Evolutionary conservation across 2,888 invertebrate species (phyloP), one percentile per base, ranked within the genome.

Genomic region (Agonopterix subpropinquella): DNA sequence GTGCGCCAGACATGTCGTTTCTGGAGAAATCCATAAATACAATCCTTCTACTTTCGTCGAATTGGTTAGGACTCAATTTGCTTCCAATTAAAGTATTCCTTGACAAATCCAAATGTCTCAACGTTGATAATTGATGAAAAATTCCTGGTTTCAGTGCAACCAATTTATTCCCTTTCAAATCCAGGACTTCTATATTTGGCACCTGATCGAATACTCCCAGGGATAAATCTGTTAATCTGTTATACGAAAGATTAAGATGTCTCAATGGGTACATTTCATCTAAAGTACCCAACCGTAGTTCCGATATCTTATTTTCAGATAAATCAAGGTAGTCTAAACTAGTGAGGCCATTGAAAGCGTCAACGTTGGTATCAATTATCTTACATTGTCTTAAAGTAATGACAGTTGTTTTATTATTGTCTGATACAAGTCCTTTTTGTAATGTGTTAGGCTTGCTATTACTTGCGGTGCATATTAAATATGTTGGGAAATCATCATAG

Each of bases 121-220:
- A 57, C 44, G 74, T 76, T 5, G 44, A 44, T 8, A 78, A 53
- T 0, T 64, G 57, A 39, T 39, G 10, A 41, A 80, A 75, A 28
- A 78, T 44, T 11, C 77, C 79, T 2, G 70, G 53, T 41, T 71
- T 60, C 8, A 80, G 45, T 2, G 52, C 48, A 2, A 52, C 53
- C 2, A 80, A 53, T 47, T 47, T 64, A 39, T 80, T 80, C 4
- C 63, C 69, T 62, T 67, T 73, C 42, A 80, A 62, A 60, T 80
- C 77, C 7, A 82, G 57, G 1, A 67, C 47, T 52, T 67, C 59
- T 41, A 82, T 49, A 46, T 73, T 70, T 0, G 65, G 58, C 51
- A 64, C 71, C 39, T 73, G 61, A 51, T 80, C 73, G 18, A 82
- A 79, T 2, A 80, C 43, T 0, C 77, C 80, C 2, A 74, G 54